phyloP scores from a whole-genome alignment of 2,888 invertebrate genomes.

The Sisyra nigra region DNA sequence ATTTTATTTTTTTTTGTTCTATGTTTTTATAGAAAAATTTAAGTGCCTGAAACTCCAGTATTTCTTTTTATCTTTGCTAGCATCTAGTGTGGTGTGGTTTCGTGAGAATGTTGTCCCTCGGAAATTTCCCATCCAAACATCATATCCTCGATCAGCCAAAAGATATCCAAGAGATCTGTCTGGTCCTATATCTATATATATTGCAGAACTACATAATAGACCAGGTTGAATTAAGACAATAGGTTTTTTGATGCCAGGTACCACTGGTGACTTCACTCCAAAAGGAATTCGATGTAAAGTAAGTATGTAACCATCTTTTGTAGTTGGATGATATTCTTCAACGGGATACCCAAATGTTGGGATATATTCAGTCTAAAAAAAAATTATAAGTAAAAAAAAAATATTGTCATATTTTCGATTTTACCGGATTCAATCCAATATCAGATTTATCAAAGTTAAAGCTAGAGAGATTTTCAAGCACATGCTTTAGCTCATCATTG shows the following conservation, averaged over 20 bases:
- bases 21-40: background rate
- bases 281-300: slow-evolving; percentile 11
- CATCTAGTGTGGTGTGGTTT: slow-evolving; percentile 22
- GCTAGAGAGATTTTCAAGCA: too few relatives aligned
- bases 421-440: too few relatives aligned
- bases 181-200: slow-evolving; percentile 1
- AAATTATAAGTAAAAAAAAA: too few relatives aligned
- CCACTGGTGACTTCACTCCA: slow-evolving; percentile 7
- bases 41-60: slow-evolving; percentile 17
- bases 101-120: slow-evolving; percentile 33
- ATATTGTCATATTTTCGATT: too few relatives aligned
- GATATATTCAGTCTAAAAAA: background rate
- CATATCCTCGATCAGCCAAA: slow-evolving; percentile 20
- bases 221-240: background rate
- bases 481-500: too few relatives aligned
- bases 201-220: background rate
- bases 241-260: slow-evolving; percentile 6
- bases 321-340: slow-evolving; percentile 10
- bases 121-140: slow-evolving; percentile 34
- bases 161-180: slow-evolving; percentile 15
- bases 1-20: background rate
- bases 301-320: slow-evolving; percentile 13
- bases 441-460: too few relatives aligned
- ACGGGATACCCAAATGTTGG: slow-evolving; percentile 1
- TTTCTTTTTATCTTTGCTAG: slow-evolving; percentile 12